Evolutionary conservation across 2,888 invertebrate species (phyloP).

Genomic region (Epinotia nisella): DNA sequence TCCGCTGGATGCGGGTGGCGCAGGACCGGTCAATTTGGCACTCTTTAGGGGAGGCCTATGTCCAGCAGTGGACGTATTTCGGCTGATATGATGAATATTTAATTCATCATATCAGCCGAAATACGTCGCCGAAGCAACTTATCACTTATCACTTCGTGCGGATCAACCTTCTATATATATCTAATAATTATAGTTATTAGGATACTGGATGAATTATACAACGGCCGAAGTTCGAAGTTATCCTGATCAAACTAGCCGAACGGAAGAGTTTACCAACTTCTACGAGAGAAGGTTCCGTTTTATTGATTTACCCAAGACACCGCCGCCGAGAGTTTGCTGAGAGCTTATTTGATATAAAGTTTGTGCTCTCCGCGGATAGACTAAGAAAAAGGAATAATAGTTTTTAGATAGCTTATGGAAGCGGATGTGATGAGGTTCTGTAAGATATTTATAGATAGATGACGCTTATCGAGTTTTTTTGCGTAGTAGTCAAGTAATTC

Average conservation of each 20-base stretch:
- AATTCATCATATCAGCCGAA: too few relatives aligned
- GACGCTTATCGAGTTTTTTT: background rate
- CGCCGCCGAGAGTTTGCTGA: constrained; percentile 29
- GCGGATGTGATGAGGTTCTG: background rate
- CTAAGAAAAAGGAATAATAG: constrained; percentile 11
- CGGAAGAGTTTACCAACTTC: constrained; percentile 32
- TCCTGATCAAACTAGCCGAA: constrained; percentile 21
- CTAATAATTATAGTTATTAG: background rate
- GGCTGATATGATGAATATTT: too few relatives aligned
- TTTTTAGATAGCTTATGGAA: constrained; percentile 8
- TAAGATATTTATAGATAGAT: background rate
- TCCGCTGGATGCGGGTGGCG: too few relatives aligned
- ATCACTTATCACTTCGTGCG: too few relatives aligned
- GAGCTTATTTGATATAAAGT: constrained; percentile 32
- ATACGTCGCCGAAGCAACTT: too few relatives aligned
- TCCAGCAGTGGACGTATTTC: too few relatives aligned
- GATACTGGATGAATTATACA: background rate
- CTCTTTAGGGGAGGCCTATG: too few relatives aligned
- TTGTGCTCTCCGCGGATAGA: constrained; percentile 3
- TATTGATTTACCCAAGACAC: constrained; percentile 33
- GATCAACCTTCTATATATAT: too few relatives aligned
- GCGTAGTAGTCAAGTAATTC: too few relatives aligned
- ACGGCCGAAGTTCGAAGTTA: constrained; percentile 22
- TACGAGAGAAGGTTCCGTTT: constrained; percentile 21
- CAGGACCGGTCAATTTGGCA: too few relatives aligned